A percentile compares a stretch with the other conserved stretches of the same genome.
These are phyloP conservation scores for Bombus sylvicola DNA, from an alignment of 1,140 invertebrate species.

Conservation along the genomic window DNA sequence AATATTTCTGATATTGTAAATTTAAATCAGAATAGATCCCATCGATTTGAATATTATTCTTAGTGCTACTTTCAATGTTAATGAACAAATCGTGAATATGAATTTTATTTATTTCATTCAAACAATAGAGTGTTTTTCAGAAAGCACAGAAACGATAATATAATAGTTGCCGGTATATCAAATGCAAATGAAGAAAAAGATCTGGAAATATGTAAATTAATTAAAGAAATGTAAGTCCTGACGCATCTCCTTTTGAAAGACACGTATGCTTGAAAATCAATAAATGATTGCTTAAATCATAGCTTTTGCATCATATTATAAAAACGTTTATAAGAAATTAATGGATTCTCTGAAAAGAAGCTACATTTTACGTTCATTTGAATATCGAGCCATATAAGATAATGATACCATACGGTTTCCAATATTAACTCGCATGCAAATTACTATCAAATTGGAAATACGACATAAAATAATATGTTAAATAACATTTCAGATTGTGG, in stretches of 20 bases:
- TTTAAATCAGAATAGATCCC: too few species aligned
- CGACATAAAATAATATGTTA: background rate
- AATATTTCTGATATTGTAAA: too few species aligned
- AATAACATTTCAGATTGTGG: too few species aligned
- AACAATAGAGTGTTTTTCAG: too few species aligned
- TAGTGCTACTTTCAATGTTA: too few species aligned
- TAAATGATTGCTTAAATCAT: background rate
- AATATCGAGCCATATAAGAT: background rate
- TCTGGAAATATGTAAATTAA: background rate
- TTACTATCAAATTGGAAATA: background rate
- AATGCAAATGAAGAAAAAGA: background rate
- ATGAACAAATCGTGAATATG: too few species aligned
- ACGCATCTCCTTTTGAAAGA: background rate
- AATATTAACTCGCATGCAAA: background rate
- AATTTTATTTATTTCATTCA: too few species aligned
- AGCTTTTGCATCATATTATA: background rate
- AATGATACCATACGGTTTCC: too few species aligned
- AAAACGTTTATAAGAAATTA: background rate
- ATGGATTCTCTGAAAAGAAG: background rate
- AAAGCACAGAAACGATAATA: too few species aligned
- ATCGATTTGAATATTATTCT: too few species aligned
- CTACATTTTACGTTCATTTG: background rate
- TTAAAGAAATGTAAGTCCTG: background rate
- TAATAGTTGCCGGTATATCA: too few species aligned
- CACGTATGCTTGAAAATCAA: background rate